Evolutionary conservation across 2,797 vertebrate species (phyloP).

Genomic region (Pitangus sulphuratus): DNA sequence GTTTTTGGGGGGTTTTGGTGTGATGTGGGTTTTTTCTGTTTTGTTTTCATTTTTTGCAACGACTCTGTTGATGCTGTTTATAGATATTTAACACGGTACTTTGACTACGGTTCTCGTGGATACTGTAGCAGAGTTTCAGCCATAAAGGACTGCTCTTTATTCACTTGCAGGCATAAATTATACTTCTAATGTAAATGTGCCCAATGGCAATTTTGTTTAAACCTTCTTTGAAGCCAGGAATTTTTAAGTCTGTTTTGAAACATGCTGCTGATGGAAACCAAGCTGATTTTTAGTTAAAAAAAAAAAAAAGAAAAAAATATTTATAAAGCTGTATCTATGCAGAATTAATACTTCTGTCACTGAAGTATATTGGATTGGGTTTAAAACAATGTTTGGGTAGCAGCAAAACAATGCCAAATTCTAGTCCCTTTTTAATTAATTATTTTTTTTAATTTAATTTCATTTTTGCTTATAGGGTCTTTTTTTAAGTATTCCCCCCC

Average conservation of each 20-base stretch:
- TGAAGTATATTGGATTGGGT: neutral
- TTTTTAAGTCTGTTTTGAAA: constrained; percentile 56
- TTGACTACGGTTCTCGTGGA: constrained; percentile 14
- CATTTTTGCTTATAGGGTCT: neutral
- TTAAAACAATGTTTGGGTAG: neutral
- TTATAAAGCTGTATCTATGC: neutral
- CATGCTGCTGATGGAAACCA: constrained; percentile 46
- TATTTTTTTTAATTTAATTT: neutral
- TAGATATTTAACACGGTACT: constrained; percentile 53
- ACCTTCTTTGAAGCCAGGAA: constrained; percentile 52
- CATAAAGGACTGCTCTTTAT: constrained; percentile 60
- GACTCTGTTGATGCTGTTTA: neutral
- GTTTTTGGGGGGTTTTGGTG: neutral
- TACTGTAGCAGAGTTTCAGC: constrained; percentile 65
- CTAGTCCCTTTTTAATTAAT: neutral
- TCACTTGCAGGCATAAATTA: constrained; percentile 65
- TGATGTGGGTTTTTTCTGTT: neutral
- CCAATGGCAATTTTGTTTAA: constrained; percentile 33
- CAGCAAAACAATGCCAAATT: neutral
- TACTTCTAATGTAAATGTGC: constrained; percentile 51
- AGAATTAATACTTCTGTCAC: constrained; percentile 2
- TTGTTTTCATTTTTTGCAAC: neutral
- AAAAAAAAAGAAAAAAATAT: neutral
- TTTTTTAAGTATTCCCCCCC: neutral
- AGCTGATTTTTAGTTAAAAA: constrained; percentile 13